Conservation (phyloP, 2,797 vertebrate genomes). For the Myotis planiceps region DNA sequence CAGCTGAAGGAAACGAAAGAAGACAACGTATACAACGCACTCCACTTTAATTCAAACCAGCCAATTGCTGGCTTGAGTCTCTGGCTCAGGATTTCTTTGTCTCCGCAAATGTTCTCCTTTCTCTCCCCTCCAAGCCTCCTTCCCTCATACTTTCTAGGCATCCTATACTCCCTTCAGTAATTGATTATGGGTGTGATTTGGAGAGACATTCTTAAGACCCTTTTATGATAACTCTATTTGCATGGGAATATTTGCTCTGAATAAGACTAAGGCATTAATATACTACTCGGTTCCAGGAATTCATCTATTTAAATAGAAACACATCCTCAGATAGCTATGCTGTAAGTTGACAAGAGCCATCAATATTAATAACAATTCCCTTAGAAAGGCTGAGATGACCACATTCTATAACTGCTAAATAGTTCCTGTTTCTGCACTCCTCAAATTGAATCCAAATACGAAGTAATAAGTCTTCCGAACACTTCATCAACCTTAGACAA, state of each 20-base stretch:
- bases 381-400: background rate
- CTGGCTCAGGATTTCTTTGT: background rate
- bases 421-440: conserved; percentile 3
- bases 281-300: background rate
- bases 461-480: background rate
- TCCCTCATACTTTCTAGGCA: background rate
- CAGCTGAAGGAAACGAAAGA: background rate
- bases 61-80: background rate
- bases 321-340: background rate
- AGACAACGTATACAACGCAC: background rate
- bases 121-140: background rate
- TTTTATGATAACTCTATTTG: background rate
- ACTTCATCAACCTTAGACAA: background rate
- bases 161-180: background rate
- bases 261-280: background rate
- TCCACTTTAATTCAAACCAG: background rate
- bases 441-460: background rate
- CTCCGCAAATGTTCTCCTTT: background rate
- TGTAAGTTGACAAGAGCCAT: background rate
- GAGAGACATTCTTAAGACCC: background rate
- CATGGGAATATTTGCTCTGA: conserved; percentile 12
- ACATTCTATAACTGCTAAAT: conserved; percentile 16
- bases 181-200: background rate
- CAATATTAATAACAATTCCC: conserved; percentile 33
- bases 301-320: conserved; percentile 26